Base-by-base conservation (phyloP, 2,888 invertebrate species). In the Tillus elongatus region DNA sequence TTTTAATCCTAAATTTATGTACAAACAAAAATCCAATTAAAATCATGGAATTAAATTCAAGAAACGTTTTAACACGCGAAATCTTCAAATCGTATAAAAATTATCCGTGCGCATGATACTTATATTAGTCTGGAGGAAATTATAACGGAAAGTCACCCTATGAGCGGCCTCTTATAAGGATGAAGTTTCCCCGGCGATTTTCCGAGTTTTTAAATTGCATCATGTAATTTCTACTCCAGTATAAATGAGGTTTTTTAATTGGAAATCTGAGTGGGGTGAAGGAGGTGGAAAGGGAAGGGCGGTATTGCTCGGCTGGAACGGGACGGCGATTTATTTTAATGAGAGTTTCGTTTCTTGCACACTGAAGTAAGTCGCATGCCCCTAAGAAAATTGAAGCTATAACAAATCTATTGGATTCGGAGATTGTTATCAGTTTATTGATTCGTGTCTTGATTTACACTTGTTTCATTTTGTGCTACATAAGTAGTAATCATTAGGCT, bases 181-280 rank as follows among this genome's bases (percentile, higher is more conserved):
- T 44, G 41, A 49, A 41, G 58, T 50, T 61, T 54, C 51, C 46
- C 44, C 48, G 50, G 46, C 45, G 44, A 35, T 35, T 46, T 42
- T 50, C 53, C 51, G 51, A 51, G 48, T 60, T 60, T 62, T 61
- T 58, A 60, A 64, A 64, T 63, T 60, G 61, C 61, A 58, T 60
- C 60, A 55, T 63, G 63, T 63, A 63, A 64, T 64, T 64, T 61
- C 60, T 59, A 50, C 59, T 59, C 57, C 51, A 58, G 63, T 61
- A 61, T 62, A 64, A 64, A 64, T 63, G 63, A 64, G 64, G 61
- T 63, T 64, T 64, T 64, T 63, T 64, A 64, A 64, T 63, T 64
- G 63, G 63, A 64, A 64, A 63, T 59, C 58, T 53, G 60, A 62
- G 57, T 39, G 48, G 54, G 48, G 48, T 44, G 41, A 45, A 47